Evolutionary conservation across 2,113 vertebrate species (phyloP).

Genomic region (Pithys albifrons): DNA sequence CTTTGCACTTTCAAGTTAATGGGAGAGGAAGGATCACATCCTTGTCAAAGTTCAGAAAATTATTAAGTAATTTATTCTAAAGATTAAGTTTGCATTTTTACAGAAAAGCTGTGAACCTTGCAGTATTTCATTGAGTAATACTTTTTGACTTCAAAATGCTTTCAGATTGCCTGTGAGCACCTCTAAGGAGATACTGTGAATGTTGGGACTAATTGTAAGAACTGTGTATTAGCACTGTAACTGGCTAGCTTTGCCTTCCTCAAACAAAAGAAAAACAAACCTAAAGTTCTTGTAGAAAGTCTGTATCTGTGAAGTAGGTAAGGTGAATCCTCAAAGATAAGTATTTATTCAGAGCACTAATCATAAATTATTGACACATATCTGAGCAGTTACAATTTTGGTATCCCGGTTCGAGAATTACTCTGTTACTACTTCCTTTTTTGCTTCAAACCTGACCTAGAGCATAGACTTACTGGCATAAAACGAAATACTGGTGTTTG

Average conservation of each 20-base stretch:
- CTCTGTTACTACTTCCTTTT: neutral
- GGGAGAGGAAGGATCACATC: neutral
- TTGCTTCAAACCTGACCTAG: neutral
- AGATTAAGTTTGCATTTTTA: slow-evolving; percentile 39
- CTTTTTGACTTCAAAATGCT: slow-evolving; percentile 8
- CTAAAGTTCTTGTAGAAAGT: neutral
- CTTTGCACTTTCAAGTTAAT: neutral
- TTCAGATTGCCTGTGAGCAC: neutral
- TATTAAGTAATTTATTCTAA: slow-evolving; percentile 2
- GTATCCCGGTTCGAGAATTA: neutral
- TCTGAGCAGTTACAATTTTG: neutral
- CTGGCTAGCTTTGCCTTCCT: neutral
- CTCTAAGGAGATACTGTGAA: neutral
- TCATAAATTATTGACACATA: neutral
- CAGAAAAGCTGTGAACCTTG: slow-evolving; percentile 36
- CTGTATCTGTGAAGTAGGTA: neutral
- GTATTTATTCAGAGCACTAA: neutral
- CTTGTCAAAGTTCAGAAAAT: neutral
- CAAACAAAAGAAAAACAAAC: neutral
- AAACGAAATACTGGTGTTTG: neutral
- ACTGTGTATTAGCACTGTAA: neutral
- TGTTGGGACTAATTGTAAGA: neutral
- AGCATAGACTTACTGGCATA: neutral
- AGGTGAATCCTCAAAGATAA: neutral
- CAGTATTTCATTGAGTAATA: slow-evolving; percentile 39